A percentile compares a stretch with the other conserved stretches of the same genome.
These are phyloP conservation scores for Caenorhabditis sp. DNA, from an alignment of 2,888 invertebrate species.

Conservation along the genomic window DNA sequence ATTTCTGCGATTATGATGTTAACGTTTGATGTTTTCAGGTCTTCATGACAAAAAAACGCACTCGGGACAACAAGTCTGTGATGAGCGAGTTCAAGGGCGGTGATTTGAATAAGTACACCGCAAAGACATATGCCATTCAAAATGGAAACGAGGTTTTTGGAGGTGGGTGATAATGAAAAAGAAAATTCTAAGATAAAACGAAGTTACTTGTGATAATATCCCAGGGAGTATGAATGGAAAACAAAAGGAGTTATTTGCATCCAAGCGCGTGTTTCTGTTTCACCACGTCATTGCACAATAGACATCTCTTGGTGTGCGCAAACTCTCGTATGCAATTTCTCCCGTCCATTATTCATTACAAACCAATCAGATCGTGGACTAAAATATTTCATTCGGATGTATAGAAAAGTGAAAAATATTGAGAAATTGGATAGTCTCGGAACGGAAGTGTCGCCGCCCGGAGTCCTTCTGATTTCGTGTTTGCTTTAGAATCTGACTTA, in stretches of 20 bases:
- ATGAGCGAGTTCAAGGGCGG: conserved; percentile 77
- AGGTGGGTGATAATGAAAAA: conserved; percentile 62
- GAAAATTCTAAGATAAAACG: too few species aligned
- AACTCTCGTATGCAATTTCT: conserved; percentile 33
- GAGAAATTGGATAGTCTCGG: conserved; percentile 48
- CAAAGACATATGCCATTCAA: conserved; percentile 77
- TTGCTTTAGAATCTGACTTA: conserved; percentile 31
- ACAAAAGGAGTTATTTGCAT: too few species aligned
- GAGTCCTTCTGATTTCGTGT: conserved; percentile 21
- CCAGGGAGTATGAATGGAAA: too few species aligned
- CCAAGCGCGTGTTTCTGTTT: too few species aligned
- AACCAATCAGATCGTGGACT: conserved; percentile 31
- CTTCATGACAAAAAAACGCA: conserved; percentile 78
- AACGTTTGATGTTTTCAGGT: conserved; percentile 69
- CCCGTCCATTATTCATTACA: conserved; percentile 25
- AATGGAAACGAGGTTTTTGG: conserved; percentile 78
- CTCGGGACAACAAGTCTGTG: conserved; percentile 73
- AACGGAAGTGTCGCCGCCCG: conserved; percentile 44
- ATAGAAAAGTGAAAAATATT: conserved; percentile 29
- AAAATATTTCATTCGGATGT: conserved; percentile 30
- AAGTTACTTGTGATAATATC: too few species aligned
- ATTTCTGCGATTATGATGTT: conserved; percentile 1
- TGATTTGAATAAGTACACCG: conserved; percentile 78
- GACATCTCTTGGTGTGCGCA: conserved; percentile 26
- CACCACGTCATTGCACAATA: conserved; percentile 19